These are phyloP conservation scores for Andrena minutula DNA, from an alignment of 2,888 invertebrate species.

Conservation along the genomic window DNA sequence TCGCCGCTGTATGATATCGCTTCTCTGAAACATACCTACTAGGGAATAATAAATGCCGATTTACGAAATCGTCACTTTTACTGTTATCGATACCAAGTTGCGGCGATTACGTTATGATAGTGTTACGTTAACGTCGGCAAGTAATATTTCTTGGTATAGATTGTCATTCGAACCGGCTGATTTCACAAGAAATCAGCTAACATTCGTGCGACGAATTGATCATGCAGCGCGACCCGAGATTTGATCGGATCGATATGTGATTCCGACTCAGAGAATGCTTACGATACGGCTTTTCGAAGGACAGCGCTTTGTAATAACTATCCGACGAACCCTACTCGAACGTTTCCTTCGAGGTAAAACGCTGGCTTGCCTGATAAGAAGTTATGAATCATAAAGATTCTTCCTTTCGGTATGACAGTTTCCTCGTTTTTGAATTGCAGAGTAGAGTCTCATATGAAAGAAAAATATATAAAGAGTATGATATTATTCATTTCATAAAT, in stretches of 20 bases:
- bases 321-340: conserved; percentile 41
- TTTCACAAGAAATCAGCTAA: conserved; percentile 50
- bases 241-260: conserved; percentile 40
- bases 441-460: too few relatives aligned
- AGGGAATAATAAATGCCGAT: background rate
- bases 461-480: too few relatives aligned
- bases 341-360: conserved; percentile 23
- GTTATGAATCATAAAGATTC: background rate
- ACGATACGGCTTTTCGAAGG: conserved; percentile 43
- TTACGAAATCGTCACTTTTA: conserved; percentile 50
- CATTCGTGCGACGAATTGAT: conserved; percentile 29
- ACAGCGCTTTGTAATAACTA: conserved; percentile 44
- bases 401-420: background rate
- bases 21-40: background rate
- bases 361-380: background rate
- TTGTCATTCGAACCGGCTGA: conserved; percentile 44
- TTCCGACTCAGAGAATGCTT: conserved; percentile 34
- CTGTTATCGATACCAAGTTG: conserved; percentile 52
- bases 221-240: conserved; percentile 8
- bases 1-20: background rate
- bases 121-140: conserved; percentile 21
- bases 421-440: too few relatives aligned
- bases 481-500: too few relatives aligned
- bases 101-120: conserved; percentile 37
- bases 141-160: conserved; percentile 26